Conservation (phyloP, 2,888 invertebrate genomes). For the Serripes groenlandicus region DNA sequence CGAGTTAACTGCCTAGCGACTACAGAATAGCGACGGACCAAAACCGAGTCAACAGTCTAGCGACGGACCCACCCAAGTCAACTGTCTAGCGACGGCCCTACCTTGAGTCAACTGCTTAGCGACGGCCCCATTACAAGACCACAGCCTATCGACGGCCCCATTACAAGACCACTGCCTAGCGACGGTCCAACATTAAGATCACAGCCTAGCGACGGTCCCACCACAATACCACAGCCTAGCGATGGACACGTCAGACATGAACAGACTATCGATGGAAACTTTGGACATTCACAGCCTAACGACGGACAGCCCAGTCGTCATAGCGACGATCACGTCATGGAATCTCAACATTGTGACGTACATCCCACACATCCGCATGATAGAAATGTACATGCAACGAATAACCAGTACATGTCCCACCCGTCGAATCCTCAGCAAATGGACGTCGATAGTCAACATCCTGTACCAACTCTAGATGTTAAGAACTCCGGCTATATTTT, state of each 20-base stretch:
- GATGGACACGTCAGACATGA: background rate
- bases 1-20: background rate
- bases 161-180: too few relatives aligned
- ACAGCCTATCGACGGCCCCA: too few relatives aligned
- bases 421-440: conserved; percentile 8
- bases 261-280: background rate
- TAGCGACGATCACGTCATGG: background rate
- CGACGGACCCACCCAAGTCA: background rate
- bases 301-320: background rate
- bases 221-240: background rate
- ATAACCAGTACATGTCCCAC: background rate
- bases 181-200: too few relatives aligned
- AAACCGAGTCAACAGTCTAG: too few relatives aligned
- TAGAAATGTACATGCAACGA: background rate
- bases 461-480: too few relatives aligned
- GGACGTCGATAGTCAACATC: conserved; percentile 22
- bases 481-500: conserved; percentile 7
- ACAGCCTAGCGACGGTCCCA: conserved; percentile 1
- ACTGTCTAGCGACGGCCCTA: background rate
- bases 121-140: too few relatives aligned
- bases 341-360: background rate
- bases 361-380: background rate
- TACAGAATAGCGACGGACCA: too few relatives aligned
- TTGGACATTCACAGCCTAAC: background rate
- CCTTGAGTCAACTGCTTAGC: too few relatives aligned